These are phyloP conservation scores for Macrophya alboannulata DNA, from an alignment of 2,888 invertebrate genomes.

Conservation along the genomic window DNA sequence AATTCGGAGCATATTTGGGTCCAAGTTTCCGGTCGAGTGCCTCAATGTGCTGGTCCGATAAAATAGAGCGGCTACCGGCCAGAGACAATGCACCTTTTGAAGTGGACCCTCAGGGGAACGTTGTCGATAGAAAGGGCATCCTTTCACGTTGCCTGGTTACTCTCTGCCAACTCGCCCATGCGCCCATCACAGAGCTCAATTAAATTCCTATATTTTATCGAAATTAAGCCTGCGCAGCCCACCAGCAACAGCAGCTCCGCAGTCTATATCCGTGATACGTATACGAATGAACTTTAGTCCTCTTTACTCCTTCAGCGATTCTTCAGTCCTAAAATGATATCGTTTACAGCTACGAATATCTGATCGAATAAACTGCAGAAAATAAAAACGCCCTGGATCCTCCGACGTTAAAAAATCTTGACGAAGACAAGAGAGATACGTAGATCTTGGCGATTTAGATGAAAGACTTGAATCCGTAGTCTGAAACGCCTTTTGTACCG, in stretches of 20 bases:
- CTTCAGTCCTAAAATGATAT: background rate
- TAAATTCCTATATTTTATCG: conserved; percentile 47
- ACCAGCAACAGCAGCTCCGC: background rate
- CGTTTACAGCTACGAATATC: background rate
- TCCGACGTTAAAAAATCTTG: background rate
- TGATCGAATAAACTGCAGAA: background rate
- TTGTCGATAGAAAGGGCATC: conserved; percentile 54
- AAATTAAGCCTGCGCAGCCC: conserved; percentile 5
- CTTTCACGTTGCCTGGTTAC: conserved; percentile 58
- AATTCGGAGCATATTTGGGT: conserved; percentile 65
- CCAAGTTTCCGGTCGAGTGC: conserved; percentile 64
- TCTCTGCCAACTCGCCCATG: conserved; percentile 23
- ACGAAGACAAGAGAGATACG: background rate
- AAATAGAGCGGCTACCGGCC: conserved; percentile 61
- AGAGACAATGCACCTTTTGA: conserved; percentile 67
- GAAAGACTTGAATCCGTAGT: background rate
- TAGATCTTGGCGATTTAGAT: background rate
- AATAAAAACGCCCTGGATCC: background rate
- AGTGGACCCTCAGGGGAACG: conserved; percentile 60
- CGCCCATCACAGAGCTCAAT: conserved; percentile 43
- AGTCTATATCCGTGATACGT: background rate
- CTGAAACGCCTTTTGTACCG: conserved; percentile 6
- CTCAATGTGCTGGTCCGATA: conserved; percentile 65
- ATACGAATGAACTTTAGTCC: background rate
- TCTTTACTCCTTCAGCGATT: background rate